Evolutionary conservation across 2,888 invertebrate species (phyloP).

Genomic region (Platynereis dumerilii): DNA sequence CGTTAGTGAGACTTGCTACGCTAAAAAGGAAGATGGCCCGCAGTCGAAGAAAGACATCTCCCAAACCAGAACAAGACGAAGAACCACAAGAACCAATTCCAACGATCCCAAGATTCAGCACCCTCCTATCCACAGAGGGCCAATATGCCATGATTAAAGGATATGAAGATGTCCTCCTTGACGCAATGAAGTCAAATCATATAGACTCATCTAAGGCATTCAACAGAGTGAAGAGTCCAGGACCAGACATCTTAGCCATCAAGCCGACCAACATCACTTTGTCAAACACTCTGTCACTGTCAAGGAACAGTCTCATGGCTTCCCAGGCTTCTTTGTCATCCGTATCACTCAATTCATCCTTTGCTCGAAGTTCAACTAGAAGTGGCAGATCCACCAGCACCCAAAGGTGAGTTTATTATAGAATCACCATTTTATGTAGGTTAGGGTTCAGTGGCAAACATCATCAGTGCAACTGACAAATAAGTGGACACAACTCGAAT

Average conservation of each 20-base stretch:
- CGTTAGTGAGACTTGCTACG: constrained; percentile 12
- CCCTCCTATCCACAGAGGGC: constrained; percentile 54
- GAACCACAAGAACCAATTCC: constrained; percentile 41
- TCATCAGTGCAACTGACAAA: too few relatives aligned
- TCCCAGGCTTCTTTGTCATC: too few relatives aligned
- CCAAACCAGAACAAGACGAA: constrained; percentile 12
- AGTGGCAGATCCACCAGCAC: too few relatives aligned
- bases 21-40: background rate
- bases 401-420: too few relatives aligned
- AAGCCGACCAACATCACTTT: too few relatives aligned
- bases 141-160: constrained; percentile 60
- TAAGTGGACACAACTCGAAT: too few relatives aligned
- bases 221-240: constrained; percentile 9
- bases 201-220: background rate
- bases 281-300: too few relatives aligned
- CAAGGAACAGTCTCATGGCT: too few relatives aligned
- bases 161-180: constrained; percentile 52
- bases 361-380: too few relatives aligned
- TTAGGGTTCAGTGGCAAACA: too few relatives aligned
- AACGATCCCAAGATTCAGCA: constrained; percentile 49
- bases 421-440: too few relatives aligned
- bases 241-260: constrained; percentile 6
- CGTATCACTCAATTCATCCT: too few relatives aligned
- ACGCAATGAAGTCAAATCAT: constrained; percentile 1
- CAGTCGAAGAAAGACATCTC: background rate